Evolutionary conservation across 2,888 invertebrate species (phyloP), one percentile per base, ranked within the genome.

Genomic region (Tricholauxania praeusta): DNA sequence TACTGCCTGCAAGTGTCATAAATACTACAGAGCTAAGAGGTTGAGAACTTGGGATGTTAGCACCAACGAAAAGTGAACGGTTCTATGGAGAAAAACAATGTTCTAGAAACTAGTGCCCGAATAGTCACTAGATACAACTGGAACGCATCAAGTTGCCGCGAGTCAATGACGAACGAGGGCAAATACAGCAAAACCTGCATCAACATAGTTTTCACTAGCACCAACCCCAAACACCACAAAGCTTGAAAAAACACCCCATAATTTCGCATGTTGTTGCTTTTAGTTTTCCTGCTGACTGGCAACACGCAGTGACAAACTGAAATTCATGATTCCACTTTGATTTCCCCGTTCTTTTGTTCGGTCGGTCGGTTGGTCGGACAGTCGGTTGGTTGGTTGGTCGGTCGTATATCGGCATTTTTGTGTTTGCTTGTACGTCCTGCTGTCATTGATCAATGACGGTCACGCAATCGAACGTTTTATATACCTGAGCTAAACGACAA

Each of bases 381-480:
- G 57, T 19, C 6, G 1, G 60, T 60, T 39, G 60, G 39, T 60
- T 12, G 39, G 62, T 62, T 17, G 39, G 60, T 32, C 14, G 6
- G n/a, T 17, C 17, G 51, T 48, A 49, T 4, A 39, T 15, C 12
- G 63, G 32, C 59, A 14, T 49, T 49, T 55, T 60, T 49, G n/a
- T 67, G 72, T 62, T 71, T 73, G 71, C 76, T 75, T 73, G 70
- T 39, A 51, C 52, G 72, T 77, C 74, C 77, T 76, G 77, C 77
- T 76, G 77, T 75, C 78, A 74, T 76, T 79, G 78, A 79, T 78
- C 79, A 77, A 79, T 79, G 78, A 74, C 73, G 75, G 77, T 78
- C 78, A 79, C 77, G 77, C 75, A 79, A 78, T 76, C 73, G 69
- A 74, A 73, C 71, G 52, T 57, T 71, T 73, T 60, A 68, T 49